These are phyloP conservation scores for Drosophila nr. perissopoda DNA, from an alignment of 2,888 invertebrate species.

Conservation along the genomic window DNA sequence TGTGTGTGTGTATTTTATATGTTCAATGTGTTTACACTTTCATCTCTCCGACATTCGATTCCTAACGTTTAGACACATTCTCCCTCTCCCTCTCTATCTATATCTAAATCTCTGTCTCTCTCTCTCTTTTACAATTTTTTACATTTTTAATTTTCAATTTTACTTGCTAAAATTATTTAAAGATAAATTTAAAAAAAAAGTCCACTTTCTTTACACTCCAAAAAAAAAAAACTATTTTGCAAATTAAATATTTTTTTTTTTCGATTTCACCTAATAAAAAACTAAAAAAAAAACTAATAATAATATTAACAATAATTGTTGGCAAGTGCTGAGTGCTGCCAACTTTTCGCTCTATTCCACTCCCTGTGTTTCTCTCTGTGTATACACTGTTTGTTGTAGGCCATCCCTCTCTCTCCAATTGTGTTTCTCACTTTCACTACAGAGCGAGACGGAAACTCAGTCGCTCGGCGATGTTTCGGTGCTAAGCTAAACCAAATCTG, in stretches of 20 bases:
- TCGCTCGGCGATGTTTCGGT: slow-evolving; percentile 35
- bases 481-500: slow-evolving; percentile 14
- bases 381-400: slow-evolving; percentile 1
- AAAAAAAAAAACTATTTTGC: neutral
- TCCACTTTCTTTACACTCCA: neutral
- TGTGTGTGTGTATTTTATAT: slow-evolving; percentile 2
- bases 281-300: neutral
- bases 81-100: too few relatives aligned
- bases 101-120: neutral
- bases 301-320: neutral
- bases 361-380: slow-evolving; percentile 1
- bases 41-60: slow-evolving; percentile 12
- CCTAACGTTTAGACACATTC: slow-evolving; percentile 3
- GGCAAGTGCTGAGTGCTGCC: neutral
- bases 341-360: neutral
- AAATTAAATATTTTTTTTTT: neutral
- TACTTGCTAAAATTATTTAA: neutral
- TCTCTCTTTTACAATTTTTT: neutral
- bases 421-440: slow-evolving; percentile 15
- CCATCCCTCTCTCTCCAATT: slow-evolving; percentile 1
- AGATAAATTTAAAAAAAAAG: neutral
- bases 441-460: neutral
- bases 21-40: neutral
- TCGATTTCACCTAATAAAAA: neutral
- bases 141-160: neutral